These are phyloP conservation scores for Phengaris arion DNA, from an alignment of 2,888 invertebrate genomes.

Conservation along the genomic window DNA sequence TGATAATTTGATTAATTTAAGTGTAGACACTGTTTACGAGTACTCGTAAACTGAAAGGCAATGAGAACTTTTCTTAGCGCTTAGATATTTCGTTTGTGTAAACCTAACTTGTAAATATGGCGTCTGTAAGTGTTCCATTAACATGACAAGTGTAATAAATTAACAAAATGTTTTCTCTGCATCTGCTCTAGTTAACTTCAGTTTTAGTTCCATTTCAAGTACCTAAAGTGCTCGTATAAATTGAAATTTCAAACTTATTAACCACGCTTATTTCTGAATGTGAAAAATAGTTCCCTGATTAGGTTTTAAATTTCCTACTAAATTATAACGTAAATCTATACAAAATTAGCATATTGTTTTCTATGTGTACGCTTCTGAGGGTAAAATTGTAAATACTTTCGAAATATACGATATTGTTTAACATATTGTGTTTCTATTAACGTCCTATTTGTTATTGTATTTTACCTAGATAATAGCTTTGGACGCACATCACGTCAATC, in stretches of 20 bases:
- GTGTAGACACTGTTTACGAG: no score
- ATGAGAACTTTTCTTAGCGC: no score
- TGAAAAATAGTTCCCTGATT: not conserved
- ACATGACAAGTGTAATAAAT: not conserved
- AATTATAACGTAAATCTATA: not conserved
- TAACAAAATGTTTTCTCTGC: not conserved
- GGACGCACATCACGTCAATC: no score
- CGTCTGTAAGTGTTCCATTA: not conserved
- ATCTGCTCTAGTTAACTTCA: not conserved
- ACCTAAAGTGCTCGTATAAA: not conserved
- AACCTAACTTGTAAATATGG: not conserved
- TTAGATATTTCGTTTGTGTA: not conserved
- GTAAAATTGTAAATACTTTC: slow-evolving; percentile 21
- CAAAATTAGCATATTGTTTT: slow-evolving; percentile 5
- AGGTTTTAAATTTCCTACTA: not conserved
- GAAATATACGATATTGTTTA: slow-evolving; percentile 19
- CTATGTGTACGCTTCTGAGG: not conserved
- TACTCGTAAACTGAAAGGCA: no score
- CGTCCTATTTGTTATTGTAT: not conserved
- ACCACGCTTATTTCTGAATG: not conserved
- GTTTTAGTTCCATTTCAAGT: not conserved
- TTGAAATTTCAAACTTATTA: not conserved
- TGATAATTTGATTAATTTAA: not conserved
- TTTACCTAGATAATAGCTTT: no score
- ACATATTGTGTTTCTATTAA: not conserved